Evolutionary conservation across 2,113 vertebrate species (phyloP).

Genomic region (Nothobranchius furzeri): DNA sequence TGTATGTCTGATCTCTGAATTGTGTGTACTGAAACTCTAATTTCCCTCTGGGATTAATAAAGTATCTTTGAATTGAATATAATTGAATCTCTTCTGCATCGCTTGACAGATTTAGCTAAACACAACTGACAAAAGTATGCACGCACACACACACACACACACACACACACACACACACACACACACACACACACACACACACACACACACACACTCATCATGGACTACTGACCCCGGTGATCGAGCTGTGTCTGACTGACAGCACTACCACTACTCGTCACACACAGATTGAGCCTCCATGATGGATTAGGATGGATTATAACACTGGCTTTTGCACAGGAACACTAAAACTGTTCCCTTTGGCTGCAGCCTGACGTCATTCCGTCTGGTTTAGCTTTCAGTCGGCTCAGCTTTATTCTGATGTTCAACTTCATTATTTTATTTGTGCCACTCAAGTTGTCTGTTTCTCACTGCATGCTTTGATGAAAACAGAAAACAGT

Average conservation of each 20-base stretch:
- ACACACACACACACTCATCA: conserved; percentile 11
- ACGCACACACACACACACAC: too few relatives aligned
- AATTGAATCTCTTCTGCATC: too few relatives aligned
- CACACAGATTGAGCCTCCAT: conserved; percentile 51
- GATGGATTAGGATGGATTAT: conserved; percentile 69
- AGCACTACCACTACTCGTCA: conserved; percentile 34
- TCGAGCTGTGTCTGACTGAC: conserved; percentile 57
- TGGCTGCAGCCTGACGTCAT: conserved; percentile 20
- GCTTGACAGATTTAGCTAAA: too few relatives aligned
- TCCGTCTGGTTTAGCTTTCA: conserved; percentile 9
- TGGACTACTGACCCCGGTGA: conserved; percentile 46
- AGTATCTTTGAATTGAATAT: too few relatives aligned
- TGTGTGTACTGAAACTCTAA: too few relatives aligned
- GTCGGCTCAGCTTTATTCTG: conserved; percentile 19
- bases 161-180: too few relatives aligned
- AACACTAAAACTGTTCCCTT: conserved; percentile 27
- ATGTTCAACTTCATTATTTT: conserved; percentile 12
- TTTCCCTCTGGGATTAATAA: too few relatives aligned
- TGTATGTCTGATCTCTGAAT: too few relatives aligned
- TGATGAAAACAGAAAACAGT: conserved; percentile 30
- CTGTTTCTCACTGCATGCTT: conserved; percentile 15
- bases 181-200: too few relatives aligned
- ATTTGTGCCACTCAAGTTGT: conserved; percentile 20
- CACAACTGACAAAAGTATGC: too few relatives aligned
- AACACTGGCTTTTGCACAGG: conserved; percentile 24